Conservation (phyloP, 2,797 vertebrate species). For the Rhynchotus rufescens region DNA sequence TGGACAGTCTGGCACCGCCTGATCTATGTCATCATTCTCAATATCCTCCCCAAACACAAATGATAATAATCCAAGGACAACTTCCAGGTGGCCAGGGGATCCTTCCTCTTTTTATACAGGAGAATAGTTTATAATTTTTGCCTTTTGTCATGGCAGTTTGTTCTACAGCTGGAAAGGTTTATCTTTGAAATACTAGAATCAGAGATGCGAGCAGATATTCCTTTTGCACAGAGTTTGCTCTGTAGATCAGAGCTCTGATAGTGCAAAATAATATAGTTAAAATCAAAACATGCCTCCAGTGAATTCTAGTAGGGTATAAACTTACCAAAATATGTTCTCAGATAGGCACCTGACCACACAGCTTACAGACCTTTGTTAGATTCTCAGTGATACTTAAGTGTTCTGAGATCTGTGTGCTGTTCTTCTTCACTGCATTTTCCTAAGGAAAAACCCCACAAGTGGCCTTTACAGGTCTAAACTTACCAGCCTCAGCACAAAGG, state of each 20-base stretch:
- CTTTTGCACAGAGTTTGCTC: neutral
- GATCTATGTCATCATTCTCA: neutral
- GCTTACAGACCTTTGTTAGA: neutral
- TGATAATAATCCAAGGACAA: neutral
- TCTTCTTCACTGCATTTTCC: neutral
- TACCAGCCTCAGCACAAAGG: neutral
- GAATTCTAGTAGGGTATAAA: neutral
- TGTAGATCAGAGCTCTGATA: neutral
- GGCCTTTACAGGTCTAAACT: neutral
- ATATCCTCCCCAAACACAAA: neutral
- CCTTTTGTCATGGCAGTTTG: neutral
- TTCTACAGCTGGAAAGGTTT: neutral
- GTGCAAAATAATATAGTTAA: neutral
- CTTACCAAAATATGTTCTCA: neutral
- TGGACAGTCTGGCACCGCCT: neutral
- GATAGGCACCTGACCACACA: neutral
- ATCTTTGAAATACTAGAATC: neutral
- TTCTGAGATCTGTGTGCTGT: neutral
- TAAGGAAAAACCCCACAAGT: neutral
- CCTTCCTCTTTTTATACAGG: fast-evolving
- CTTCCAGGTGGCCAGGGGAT: neutral
- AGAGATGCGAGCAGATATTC: neutral
- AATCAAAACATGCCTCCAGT: neutral
- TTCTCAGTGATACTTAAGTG: neutral
- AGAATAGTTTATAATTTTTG: neutral